Base-by-base conservation (phyloP, 2,888 invertebrate species). In the Petrophora chlorosata region DNA sequence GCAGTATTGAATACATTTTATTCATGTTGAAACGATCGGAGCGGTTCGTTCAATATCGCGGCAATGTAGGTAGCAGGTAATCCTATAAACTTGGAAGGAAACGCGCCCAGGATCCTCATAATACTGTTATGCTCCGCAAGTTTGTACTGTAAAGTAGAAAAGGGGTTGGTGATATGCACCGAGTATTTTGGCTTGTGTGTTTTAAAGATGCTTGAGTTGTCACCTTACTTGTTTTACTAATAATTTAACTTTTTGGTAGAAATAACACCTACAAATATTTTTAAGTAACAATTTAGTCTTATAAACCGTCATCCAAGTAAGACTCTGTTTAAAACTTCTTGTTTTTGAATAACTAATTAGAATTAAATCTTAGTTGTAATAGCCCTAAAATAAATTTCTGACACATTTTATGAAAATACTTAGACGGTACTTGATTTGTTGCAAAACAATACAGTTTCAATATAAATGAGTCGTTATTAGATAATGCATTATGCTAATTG, bases 11-110 rank as follows among this genome's bases (percentile, higher is more conserved):
- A 32, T 26, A 39, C 34, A 30, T 35, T 39, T 34, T 48, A 48
- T 53, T 41, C 41, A 35, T 35, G 50, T 65, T 60, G 57, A 66
- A 71, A 46, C 41, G 35, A 44, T 38, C 39, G 26, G 9, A 28
- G 39, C 30, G 38, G 39, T 63, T 58, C 53, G 45, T 69, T 60
- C 61, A 65, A 73, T 66, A 73, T 65, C 38, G 59, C 43, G 40
- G 50, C 50, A 43, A 53, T 47, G 56, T 59, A 46, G 53, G 56
- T 59, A 46, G 53, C 55, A 62, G 59, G 61, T 70, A 71, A 73
- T 72, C 67, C 61, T 60, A 67, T 74, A 71, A 70, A 69, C 62
- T 61, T 53, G 53, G 43, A 52, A 58, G 59, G 61, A 66, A 65
- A 64, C 55, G 59, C 56, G 63, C 59, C 60, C 59, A 56, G 50